These are phyloP conservation scores for Capitella teleta DNA, from an alignment of 1,140 invertebrate genomes.

Conservation along the genomic window DNA sequence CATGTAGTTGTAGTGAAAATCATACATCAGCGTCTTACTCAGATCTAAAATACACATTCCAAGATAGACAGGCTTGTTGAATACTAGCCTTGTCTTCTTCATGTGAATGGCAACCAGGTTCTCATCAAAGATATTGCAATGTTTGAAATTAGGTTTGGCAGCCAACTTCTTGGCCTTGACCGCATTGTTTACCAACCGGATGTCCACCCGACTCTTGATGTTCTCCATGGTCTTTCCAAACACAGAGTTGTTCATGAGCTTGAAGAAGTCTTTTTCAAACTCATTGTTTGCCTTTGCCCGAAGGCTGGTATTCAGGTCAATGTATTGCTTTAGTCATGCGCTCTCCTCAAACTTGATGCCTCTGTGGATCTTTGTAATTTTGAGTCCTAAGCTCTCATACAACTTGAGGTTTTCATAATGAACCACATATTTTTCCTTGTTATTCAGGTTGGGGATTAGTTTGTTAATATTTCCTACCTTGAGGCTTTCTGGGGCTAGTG, in stretches of 20 bases:
- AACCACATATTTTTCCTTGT: slow-evolving; percentile 17
- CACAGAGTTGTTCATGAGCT: slow-evolving; percentile 38
- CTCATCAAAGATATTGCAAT: slow-evolving; percentile 27
- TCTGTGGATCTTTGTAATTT: slow-evolving; percentile 15
- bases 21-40: slow-evolving; percentile 23
- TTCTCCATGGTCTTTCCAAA: slow-evolving; percentile 46
- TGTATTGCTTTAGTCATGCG: slow-evolving; percentile 17
- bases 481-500: slow-evolving; percentile 37
- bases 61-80: slow-evolving; percentile 20
- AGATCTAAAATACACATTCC: slow-evolving; percentile 21
- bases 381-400: slow-evolving; percentile 13
- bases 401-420: slow-evolving; percentile 15
- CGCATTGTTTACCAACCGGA: slow-evolving; percentile 16
- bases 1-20: slow-evolving; percentile 28
- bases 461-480: slow-evolving; percentile 9
- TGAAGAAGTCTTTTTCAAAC: no score
- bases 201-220: slow-evolving; percentile 26
- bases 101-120: slow-evolving; percentile 17
- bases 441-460: slow-evolving; percentile 13
- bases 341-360: no score
- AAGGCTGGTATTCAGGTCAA: slow-evolving; percentile 18
- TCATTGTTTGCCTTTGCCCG: slow-evolving; percentile 43
- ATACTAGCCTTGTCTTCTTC: slow-evolving; percentile 15
- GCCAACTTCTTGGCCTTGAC: slow-evolving; percentile 19
- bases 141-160: slow-evolving; percentile 32